These are phyloP conservation scores for Drosophila ananassae DNA, from an alignment of 1,140 invertebrate genomes.

Conservation along the genomic window DNA sequence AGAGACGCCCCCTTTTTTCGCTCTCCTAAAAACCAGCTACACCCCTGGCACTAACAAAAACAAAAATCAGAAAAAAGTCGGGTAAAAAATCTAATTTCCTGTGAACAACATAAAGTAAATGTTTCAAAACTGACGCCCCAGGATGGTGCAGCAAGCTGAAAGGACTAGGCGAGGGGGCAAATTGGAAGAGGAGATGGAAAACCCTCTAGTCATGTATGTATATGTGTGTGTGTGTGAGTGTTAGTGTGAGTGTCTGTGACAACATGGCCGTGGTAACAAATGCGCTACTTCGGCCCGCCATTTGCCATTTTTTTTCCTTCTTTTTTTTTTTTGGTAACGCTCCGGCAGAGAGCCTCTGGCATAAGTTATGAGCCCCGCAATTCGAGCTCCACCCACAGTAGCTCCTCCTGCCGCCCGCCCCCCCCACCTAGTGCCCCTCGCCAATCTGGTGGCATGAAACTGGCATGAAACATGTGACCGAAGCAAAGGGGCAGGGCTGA, in stretches of 20 bases:
- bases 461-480: slow-evolving; percentile 80
- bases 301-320: slow-evolving; percentile 57
- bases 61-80: slow-evolving; percentile 13
- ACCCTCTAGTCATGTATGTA: slow-evolving; percentile 19
- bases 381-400: background rate
- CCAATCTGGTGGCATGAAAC: slow-evolving; percentile 47
- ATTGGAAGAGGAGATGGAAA: background rate
- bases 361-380: slow-evolving; percentile 70
- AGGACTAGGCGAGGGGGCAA: background rate
- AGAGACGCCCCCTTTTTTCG: background rate
- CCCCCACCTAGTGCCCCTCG: background rate
- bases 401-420: background rate
- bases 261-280: slow-evolving; percentile 76
- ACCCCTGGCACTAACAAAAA: slow-evolving; percentile 5
- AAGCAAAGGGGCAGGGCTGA: slow-evolving; percentile 42
- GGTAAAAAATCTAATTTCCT: slow-evolving; percentile 78
- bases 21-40: background rate
- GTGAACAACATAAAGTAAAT: slow-evolving; percentile 82
- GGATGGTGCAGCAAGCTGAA: slow-evolving; percentile 20
- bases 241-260: slow-evolving; percentile 40
- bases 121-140: slow-evolving; percentile 77
- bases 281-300: slow-evolving; percentile 58
- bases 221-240: slow-evolving; percentile 22
- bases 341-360: slow-evolving; percentile 36
- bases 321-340: slow-evolving; percentile 1